Evolutionary conservation across 2,113 vertebrate species (phyloP), one percentile per base, ranked within the genome.

Genomic region (Nanorana parkeri): DNA sequence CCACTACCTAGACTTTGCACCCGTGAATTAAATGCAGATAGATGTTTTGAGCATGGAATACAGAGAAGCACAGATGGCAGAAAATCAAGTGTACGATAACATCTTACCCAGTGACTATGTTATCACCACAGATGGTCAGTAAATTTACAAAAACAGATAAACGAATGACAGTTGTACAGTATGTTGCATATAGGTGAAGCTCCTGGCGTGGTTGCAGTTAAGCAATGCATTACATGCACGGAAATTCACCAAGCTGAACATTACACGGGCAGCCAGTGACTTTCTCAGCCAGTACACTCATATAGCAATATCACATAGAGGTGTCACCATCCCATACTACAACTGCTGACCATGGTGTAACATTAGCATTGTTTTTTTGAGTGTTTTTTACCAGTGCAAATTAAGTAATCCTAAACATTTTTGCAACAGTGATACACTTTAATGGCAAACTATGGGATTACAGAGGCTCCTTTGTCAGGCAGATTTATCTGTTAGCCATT

Each of bases 151-250:
- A 75, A 83, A 76, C 87, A 92, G 87, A 91, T 88, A 90, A n/a
- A 90, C 79, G 90, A 88, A 77, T 73, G 82, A 92, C 85, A 91
- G 88, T 90, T 89, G 91, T 90, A 92, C 86, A 93, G 91, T 87
- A 89, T 90, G 90, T 89, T 88, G 90, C 87, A 89, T 86, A 90
- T 91, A 89, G 89, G 88, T 85, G 83, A 89, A 89, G 90, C 88
- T 88, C 86, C 89, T 90, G 82, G 74, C 89, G 89, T 77, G 89
- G 84, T 83, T 79, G 85, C 85, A 82, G 84, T 87, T 72, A 88
- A 61, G 72, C 85, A 86, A 87, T 87, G 80, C 88, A 89, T 90
- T 81, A 87, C 78, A 87, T 93, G 93, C 93, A 92, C 83, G 90
- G 51, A 86, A 74, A 89, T 79, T 76, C 84, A 85, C 65, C 86